phyloP scores from a whole-genome alignment of 2,113 vertebrate species.

The Thalassarche chlororhynchos region DNA sequence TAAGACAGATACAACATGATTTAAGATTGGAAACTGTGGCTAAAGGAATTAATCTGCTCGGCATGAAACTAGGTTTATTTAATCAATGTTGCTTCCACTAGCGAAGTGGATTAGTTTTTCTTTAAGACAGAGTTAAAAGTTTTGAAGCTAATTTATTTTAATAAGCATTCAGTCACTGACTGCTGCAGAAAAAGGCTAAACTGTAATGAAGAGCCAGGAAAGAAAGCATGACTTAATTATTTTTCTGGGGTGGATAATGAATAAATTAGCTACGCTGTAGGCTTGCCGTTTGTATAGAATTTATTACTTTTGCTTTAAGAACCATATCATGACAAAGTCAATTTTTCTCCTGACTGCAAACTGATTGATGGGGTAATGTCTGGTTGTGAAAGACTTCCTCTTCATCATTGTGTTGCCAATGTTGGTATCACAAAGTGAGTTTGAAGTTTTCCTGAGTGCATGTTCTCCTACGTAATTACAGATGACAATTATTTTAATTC shows the following conservation, averaged over 20 bases:
- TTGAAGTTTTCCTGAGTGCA: conserved; percentile 59
- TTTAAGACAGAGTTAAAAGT: conserved; percentile 83
- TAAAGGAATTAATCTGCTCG: conserved; percentile 82
- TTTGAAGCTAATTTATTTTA: conserved; percentile 85
- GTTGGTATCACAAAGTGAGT: conserved; percentile 39
- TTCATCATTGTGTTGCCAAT: conserved; percentile 60
- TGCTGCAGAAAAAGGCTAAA: conserved; percentile 73
- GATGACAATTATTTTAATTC: conserved; percentile 58
- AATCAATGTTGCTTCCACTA: conserved; percentile 78
- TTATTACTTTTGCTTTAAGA: conserved; percentile 83
- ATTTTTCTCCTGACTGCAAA: conserved; percentile 75
- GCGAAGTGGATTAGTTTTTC: conserved; percentile 81
- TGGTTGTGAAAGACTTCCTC: conserved; percentile 61
- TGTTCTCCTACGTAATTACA: conserved; percentile 58
- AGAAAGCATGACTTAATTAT: conserved; percentile 84
- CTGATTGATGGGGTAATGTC: conserved; percentile 73
- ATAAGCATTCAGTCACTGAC: conserved; percentile 80
- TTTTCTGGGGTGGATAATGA: conserved; percentile 83
- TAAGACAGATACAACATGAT: conserved; percentile 75
- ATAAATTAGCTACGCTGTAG: conserved; percentile 83
- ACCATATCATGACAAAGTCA: conserved; percentile 80
- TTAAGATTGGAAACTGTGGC: conserved; percentile 77
- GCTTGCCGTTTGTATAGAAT: conserved; percentile 77
- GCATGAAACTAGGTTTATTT: conserved; percentile 79
- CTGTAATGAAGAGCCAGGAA: conserved; percentile 76